phyloP scores from a whole-genome alignment of 2,797 vertebrate genomes.

The Lepilemur septentrionalis region DNA sequence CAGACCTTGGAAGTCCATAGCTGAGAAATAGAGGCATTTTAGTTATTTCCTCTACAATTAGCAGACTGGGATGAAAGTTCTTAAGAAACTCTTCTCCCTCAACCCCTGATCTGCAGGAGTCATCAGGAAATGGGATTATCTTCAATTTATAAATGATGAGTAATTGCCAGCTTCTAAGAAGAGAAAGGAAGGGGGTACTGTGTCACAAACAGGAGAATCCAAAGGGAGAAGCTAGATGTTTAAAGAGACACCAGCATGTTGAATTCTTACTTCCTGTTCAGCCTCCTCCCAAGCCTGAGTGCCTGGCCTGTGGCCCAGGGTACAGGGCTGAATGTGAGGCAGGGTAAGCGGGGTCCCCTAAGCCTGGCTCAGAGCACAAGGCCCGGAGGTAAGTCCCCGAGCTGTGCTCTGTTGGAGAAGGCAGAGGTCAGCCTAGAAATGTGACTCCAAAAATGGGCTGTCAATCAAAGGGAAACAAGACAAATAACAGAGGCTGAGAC shows the following conservation, averaged over 20 bases:
- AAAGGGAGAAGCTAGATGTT: neutral
- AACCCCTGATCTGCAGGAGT: slow-evolving; percentile 45
- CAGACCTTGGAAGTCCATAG: slow-evolving; percentile 33
- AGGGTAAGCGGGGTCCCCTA: neutral
- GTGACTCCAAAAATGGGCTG: slow-evolving; percentile 50
- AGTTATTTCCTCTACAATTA: slow-evolving; percentile 71
- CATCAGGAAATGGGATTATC: slow-evolving; percentile 73
- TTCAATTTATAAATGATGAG: slow-evolving; percentile 70
- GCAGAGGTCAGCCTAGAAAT: slow-evolving; percentile 61
- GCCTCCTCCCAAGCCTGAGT: neutral
- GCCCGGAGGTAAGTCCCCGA: neutral
- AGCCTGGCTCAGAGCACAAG: neutral
- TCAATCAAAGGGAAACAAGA: slow-evolving; percentile 67
- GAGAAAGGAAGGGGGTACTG: neutral
- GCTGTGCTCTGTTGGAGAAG: neutral
- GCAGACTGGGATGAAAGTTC: slow-evolving; percentile 56
- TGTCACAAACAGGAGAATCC: neutral
- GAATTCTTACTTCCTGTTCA: neutral
- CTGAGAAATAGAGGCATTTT: slow-evolving; percentile 55
- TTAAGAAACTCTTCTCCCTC: slow-evolving; percentile 47
- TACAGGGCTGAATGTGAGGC: neutral
- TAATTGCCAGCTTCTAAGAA: slow-evolving; percentile 45
- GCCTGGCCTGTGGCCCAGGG: neutral
- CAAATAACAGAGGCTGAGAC: slow-evolving; percentile 49
- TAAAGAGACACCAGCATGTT: neutral